Conservation (phyloP, 2,797 vertebrate genomes). For the Melanotaenia boesemani region DNA sequence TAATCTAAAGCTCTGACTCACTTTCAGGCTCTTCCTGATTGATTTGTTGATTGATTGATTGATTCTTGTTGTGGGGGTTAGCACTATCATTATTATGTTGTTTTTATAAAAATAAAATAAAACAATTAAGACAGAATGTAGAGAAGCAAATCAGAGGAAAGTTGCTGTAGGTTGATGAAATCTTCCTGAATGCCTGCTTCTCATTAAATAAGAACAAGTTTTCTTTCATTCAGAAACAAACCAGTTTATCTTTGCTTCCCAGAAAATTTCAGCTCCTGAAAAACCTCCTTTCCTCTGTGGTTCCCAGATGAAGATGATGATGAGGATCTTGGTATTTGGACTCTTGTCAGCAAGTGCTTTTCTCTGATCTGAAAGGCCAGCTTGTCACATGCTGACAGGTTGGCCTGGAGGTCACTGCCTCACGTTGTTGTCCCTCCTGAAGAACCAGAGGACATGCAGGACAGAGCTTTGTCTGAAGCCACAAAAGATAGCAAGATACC, state of each 20-base stretch:
- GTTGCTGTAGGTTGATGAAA: no score
- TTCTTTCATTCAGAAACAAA: background rate
- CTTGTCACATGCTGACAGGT: constrained; percentile 59
- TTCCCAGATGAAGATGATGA: constrained; percentile 42
- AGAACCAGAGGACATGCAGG: constrained; percentile 25
- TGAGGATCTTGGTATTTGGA: constrained; percentile 50
- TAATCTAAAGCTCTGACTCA: no score
- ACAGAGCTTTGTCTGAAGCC: constrained; percentile 46
- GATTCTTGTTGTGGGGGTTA: no score
- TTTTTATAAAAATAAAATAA: no score
- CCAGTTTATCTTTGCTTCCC: background rate
- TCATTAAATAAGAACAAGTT: background rate
- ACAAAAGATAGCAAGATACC: constrained; percentile 57
- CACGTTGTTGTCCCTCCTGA: constrained; percentile 45
- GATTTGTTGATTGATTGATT: no score
- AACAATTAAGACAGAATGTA: no score
- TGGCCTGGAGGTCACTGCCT: constrained; percentile 22
- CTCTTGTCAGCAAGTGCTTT: constrained; percentile 43
- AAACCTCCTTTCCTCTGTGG: constrained; percentile 3
- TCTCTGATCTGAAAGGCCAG: constrained; percentile 42
- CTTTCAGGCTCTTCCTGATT: no score
- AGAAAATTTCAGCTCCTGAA: constrained; percentile 16
- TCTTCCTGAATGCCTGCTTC: no score
- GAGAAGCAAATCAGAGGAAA: no score
- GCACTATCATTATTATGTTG: no score